Evolutionary conservation across 2,888 invertebrate species (phyloP).

Genomic region (Sarcophaga rosellei): DNA sequence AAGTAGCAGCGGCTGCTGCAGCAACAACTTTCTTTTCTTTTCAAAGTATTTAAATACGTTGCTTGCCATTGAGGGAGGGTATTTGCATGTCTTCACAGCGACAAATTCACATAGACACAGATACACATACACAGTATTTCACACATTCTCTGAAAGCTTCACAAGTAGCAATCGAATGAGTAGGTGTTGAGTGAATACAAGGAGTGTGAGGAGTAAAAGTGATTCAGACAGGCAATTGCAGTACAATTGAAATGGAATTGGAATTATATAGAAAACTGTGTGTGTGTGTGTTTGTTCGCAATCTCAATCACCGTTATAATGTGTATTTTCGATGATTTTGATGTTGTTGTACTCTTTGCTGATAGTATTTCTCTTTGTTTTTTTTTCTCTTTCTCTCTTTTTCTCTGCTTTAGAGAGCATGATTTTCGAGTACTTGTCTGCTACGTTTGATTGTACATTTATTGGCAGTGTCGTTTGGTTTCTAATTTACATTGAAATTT

Average conservation of each 20-base stretch:
- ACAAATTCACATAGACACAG: not conserved
- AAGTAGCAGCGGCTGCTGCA: not conserved
- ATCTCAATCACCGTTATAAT: slow-evolving; percentile 34
- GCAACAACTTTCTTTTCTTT: not conserved
- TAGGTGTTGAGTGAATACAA: too few species aligned
- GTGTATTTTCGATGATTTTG: slow-evolving; percentile 34
- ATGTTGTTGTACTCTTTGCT: not conserved
- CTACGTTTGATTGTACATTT: slow-evolving; percentile 8
- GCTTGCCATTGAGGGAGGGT: not conserved
- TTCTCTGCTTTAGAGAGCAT: too few species aligned
- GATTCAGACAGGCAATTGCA: not conserved
- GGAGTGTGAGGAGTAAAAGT: too few species aligned
- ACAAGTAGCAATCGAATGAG: too few species aligned
- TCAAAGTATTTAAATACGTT: not conserved
- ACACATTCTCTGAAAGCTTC: not conserved
- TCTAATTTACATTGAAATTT: slow-evolving; percentile 32
- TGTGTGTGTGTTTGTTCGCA: not conserved
- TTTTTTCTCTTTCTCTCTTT: not conserved
- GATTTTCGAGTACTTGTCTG: too few species aligned
- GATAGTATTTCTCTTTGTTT: not conserved
- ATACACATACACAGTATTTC: not conserved
- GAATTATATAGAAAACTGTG: not conserved
- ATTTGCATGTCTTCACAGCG: not conserved
- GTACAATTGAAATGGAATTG: not conserved
- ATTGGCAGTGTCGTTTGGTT: slow-evolving; percentile 24